phyloP scores from a whole-genome alignment of 2,888 invertebrate species.

The Ellobium chinense region DNA sequence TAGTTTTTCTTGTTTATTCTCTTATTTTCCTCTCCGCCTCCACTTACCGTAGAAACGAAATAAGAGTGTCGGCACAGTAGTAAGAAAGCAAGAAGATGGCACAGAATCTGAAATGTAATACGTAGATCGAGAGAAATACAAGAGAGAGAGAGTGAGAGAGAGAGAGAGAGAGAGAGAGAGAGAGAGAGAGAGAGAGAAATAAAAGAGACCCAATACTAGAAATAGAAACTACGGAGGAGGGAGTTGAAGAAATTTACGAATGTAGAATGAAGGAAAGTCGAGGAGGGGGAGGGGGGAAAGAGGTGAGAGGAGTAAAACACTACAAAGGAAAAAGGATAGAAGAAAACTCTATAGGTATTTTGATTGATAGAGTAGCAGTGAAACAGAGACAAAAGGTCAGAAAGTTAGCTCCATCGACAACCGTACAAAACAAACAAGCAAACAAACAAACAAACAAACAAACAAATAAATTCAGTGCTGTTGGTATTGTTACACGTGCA shows the following conservation, averaged over 20 bases:
- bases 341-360: background rate
- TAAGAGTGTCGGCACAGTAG: background rate
- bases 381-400: background rate
- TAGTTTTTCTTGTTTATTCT: too few species aligned
- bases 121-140: background rate
- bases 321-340: background rate
- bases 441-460: background rate
- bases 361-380: background rate
- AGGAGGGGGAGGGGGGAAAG: background rate
- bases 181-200: constrained; percentile 5
- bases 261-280: background rate
- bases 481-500: constrained; percentile 14
- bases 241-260: background rate
- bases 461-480: background rate
- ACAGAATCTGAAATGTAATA: background rate
- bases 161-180: constrained; percentile 1
- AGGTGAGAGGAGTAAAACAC: background rate
- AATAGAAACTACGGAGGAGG: background rate
- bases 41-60: too few species aligned
- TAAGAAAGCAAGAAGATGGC: background rate
- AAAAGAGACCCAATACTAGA: background rate
- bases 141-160: background rate
- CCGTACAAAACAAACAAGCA: background rate
- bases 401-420: background rate
- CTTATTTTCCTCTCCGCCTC: too few species aligned